Evolutionary conservation across 2,113 vertebrate species (phyloP), one percentile per base, ranked within the genome.

Genomic region (Hyperoodon ampullatus): DNA sequence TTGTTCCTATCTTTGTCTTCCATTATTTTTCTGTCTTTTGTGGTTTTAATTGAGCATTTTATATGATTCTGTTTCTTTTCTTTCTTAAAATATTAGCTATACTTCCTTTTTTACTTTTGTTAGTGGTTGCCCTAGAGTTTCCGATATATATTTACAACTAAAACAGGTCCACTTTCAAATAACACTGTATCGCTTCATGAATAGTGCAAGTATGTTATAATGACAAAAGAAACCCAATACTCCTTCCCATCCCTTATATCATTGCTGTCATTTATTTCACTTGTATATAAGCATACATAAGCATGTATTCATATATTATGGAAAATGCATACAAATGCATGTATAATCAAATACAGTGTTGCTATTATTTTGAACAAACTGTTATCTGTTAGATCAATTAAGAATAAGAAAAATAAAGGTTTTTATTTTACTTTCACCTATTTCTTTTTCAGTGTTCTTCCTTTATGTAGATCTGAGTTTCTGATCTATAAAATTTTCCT

Each of bases 41-140:
- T 80, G 72, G 61, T 39, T 87, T 80, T 70, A 93, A 35, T 8
- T 47, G 50, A 93, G 39, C 19, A 68, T 53, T 87, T 35, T 68
- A 11, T 63, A 44, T 70, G 61, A 47, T 78, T 60, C 53, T 33
- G 19, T 10, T 81, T 81, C 16, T 30, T 39, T 47, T 12, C 4
- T 86, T 70, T 70, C 53, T 94, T 63, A 39, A 50, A 86, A 66
- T 53, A 18, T 53, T 55, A 58, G 60, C 35, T 81, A 39, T 8
- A 53, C 19, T 71, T 78, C 10, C 30, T 70, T 53, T 65, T 65
- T 42, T 42, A 9, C n/a, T 74, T 63, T 18, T 23, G n/a, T 65
- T 23, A 61, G 21, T 39, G 13, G 13, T 53, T 61, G 47, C 55
- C 66, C 18, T 33, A 33, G 75, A 81, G 35, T 53, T 53, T n/a